These are phyloP conservation scores for Napeogenes sylphis DNA, from an alignment of 2,888 invertebrate species.

Conservation along the genomic window DNA sequence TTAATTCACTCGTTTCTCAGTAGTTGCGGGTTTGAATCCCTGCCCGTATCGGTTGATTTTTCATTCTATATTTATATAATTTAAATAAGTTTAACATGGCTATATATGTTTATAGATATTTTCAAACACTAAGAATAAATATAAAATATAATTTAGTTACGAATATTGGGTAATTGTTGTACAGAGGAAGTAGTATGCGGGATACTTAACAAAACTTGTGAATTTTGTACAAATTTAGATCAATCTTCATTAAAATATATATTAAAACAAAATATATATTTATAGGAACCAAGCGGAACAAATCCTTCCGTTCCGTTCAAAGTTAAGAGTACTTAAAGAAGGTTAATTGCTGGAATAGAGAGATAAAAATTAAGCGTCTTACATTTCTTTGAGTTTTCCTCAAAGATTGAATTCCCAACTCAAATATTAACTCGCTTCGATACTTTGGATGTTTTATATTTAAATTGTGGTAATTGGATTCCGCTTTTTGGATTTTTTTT, in stretches of 20 bases:
- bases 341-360: conserved; percentile 44
- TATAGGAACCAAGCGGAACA: conserved; percentile 11
- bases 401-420: conserved; percentile 19
- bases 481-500: not conserved
- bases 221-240: too few species aligned
- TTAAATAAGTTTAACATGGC: too few species aligned
- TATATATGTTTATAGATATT: too few species aligned
- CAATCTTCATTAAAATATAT: not conserved
- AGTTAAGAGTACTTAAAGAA: conserved; percentile 29
- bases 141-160: too few species aligned
- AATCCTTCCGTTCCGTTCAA: conserved; percentile 26
- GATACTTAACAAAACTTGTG: too few species aligned
- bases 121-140: too few species aligned
- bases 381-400: conserved; percentile 34
- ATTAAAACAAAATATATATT: not conserved
- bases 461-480: conserved; percentile 7
- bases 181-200: too few species aligned
- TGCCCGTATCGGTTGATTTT: too few species aligned
- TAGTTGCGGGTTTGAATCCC: too few species aligned
- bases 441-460: conserved; percentile 13
- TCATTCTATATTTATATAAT: too few species aligned
- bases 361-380: conserved; percentile 44
- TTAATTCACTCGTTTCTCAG: too few species aligned
- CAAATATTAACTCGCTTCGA: conserved; percentile 20
- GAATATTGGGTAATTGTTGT: too few species aligned